A percentile compares a stretch with the other conserved stretches of the same genome.
phyloP scores from a whole-genome alignment of 2,888 invertebrate species.

The Sussaba pulchella region DNA sequence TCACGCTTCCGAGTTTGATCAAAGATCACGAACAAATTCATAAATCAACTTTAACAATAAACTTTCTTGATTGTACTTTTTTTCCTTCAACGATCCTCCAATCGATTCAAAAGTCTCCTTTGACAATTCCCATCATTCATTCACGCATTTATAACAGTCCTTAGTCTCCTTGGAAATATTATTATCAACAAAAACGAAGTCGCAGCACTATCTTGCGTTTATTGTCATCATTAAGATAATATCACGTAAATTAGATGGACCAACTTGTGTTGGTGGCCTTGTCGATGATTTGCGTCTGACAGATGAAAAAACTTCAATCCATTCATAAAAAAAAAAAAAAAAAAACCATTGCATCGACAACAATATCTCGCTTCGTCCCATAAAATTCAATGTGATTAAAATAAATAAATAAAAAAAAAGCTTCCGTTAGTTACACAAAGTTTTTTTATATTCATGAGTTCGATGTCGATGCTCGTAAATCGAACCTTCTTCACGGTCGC shows the following conservation, averaged over 20 bases:
- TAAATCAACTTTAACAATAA: constrained; percentile 41
- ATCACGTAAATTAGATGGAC: not conserved
- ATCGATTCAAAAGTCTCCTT: constrained; percentile 11
- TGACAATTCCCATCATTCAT: not conserved
- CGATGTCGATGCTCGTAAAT: not conserved
- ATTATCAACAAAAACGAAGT: not conserved
- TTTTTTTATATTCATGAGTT: not conserved
- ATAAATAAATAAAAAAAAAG: too few species aligned
- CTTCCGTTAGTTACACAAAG: too few species aligned
- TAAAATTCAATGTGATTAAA: too few species aligned
- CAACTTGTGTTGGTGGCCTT: not conserved
- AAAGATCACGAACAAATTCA: constrained; percentile 41
- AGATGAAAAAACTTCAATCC: not conserved
- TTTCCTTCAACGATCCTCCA: not conserved
- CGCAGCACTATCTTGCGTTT: not conserved
- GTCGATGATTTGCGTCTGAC: not conserved
- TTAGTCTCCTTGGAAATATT: not conserved
- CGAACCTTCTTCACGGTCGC: not conserved
- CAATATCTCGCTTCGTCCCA: not conserved
- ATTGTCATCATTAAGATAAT: constrained; percentile 2
- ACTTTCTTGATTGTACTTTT: constrained; percentile 11
- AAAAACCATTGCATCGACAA: not conserved
- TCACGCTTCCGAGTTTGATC: constrained; percentile 25
- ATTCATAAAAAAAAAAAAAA: not conserved
- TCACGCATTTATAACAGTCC: not conserved